Evolutionary conservation across 2,888 invertebrate genomes (phyloP).

Genomic region (Quadroppia sp.): DNA sequence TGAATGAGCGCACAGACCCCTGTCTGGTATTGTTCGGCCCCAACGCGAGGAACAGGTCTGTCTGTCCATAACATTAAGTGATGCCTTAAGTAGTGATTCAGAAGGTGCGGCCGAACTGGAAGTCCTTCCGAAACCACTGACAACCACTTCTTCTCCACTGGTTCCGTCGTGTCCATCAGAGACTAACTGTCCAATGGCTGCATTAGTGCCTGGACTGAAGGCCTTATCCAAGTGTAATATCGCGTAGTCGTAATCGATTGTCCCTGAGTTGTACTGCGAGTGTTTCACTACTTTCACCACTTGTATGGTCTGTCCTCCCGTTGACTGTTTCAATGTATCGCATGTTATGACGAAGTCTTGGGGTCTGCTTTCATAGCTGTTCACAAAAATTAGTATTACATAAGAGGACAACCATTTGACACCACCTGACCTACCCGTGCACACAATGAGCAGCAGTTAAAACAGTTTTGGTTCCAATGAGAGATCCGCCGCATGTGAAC

Average conservation of each 20-base stretch:
- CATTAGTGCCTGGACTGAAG: slow-evolving; percentile 26
- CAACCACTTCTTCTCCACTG: neutral
- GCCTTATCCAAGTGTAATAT: slow-evolving; percentile 8
- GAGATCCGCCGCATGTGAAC: slow-evolving; percentile 43
- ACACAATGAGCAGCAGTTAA: slow-evolving; percentile 46
- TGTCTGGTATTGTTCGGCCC: slow-evolving; percentile 16
- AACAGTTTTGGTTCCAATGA: slow-evolving; percentile 42
- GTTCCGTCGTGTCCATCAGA: slow-evolving; percentile 1
- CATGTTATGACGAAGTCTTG: slow-evolving; percentile 2
- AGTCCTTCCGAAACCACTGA: slow-evolving; percentile 31
- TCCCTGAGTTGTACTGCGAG: neutral
- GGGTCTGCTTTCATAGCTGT: slow-evolving; percentile 12
- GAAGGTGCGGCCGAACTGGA: neutral
- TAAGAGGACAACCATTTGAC: neutral
- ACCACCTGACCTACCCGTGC: slow-evolving; percentile 39
- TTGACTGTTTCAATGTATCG: neutral
- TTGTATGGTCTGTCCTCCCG: neutral
- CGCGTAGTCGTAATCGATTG: slow-evolving; percentile 38
- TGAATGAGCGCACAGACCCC: slow-evolving; percentile 26
- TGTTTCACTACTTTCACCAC: slow-evolving; percentile 33
- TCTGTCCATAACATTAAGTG: neutral
- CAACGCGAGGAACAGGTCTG: slow-evolving; percentile 1
- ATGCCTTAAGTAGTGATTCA: neutral
- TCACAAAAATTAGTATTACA: neutral
- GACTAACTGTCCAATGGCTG: neutral